phyloP scores from a whole-genome alignment of 1,140 invertebrate genomes.

The Drosophila ananassae region DNA sequence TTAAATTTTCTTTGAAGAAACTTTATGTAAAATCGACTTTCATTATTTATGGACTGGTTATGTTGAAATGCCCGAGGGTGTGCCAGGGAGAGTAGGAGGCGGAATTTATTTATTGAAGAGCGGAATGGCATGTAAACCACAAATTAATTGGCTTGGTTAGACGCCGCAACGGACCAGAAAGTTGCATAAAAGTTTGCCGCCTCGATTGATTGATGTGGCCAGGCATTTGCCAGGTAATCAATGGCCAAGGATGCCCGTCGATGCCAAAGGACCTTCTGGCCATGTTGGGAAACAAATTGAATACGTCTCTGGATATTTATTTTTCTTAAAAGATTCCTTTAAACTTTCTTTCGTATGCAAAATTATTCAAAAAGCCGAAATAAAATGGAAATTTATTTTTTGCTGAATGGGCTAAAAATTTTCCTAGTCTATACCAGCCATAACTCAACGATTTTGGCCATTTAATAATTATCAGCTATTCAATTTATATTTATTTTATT shows the following conservation, averaged over 20 bases:
- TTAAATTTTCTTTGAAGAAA: conserved; percentile 7
- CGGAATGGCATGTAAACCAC: conserved; percentile 62
- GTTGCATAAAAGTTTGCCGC: conserved; percentile 63
- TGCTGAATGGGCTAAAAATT: conserved; percentile 10
- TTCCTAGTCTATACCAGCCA: neutral
- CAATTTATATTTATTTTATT: conserved; percentile 33
- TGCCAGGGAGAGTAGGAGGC: neutral
- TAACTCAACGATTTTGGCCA: conserved; percentile 23
- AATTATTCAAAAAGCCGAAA: conserved; percentile 2
- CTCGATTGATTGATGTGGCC: conserved; percentile 64
- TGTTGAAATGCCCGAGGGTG: conserved; percentile 37
- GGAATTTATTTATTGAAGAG: conserved; percentile 59
- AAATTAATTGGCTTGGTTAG: conserved; percentile 72
- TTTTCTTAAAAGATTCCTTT: conserved; percentile 18
- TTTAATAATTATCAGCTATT: conserved; percentile 34
- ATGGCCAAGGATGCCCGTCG: conserved; percentile 10
- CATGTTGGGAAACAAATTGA: conserved; percentile 25
- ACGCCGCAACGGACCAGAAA: conserved; percentile 54
- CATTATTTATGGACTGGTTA: conserved; percentile 22
- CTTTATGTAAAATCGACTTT: conserved; percentile 23
- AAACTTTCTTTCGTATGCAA: conserved; percentile 18
- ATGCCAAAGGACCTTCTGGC: conserved; percentile 17
- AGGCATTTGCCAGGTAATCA: conserved; percentile 45
- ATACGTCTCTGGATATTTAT: conserved; percentile 46
- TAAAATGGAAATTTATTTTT: conserved; percentile 21